Conservation (phyloP, 2,797 vertebrate genomes). For the Hylomyscus alleni region DNA sequence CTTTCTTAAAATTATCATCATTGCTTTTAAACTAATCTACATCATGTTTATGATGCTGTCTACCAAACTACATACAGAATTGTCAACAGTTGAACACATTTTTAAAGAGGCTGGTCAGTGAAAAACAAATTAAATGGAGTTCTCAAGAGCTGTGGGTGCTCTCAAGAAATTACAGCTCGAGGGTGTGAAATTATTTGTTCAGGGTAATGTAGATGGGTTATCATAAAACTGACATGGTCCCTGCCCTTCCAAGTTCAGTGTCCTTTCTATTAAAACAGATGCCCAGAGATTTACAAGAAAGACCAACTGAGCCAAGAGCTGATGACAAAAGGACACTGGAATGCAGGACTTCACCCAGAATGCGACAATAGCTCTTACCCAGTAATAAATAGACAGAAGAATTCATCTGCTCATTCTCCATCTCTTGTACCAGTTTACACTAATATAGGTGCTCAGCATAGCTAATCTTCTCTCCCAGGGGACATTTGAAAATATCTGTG, state of each 20-base stretch:
- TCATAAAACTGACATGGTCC: background rate
- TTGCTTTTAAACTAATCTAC: background rate
- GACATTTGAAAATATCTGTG: background rate
- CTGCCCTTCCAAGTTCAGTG: background rate
- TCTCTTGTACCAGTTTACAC: background rate
- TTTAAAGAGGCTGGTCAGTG: conserved; percentile 38
- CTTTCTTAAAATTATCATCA: conserved; percentile 1
- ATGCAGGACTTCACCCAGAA: background rate
- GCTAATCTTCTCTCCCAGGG: accelerated
- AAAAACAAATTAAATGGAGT: background rate
- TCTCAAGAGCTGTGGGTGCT: conserved; percentile 9
- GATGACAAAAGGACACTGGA: background rate
- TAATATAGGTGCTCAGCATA: background rate
- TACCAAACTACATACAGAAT: conserved; percentile 38
- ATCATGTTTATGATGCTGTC: background rate
- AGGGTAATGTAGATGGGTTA: background rate
- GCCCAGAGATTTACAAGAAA: background rate
- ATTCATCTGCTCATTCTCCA: background rate
- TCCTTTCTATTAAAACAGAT: conserved; percentile 12
- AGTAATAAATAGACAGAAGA: background rate
- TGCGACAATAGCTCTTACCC: background rate
- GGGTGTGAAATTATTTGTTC: background rate
- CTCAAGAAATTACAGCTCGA: background rate
- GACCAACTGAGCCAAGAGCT: background rate
- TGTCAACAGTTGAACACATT: background rate